Percentiles rank a stretch among this genome's conserved stretches.
phyloP scores from a whole-genome alignment of 2,797 vertebrate species.

The Nyctalus aviator region DNA sequence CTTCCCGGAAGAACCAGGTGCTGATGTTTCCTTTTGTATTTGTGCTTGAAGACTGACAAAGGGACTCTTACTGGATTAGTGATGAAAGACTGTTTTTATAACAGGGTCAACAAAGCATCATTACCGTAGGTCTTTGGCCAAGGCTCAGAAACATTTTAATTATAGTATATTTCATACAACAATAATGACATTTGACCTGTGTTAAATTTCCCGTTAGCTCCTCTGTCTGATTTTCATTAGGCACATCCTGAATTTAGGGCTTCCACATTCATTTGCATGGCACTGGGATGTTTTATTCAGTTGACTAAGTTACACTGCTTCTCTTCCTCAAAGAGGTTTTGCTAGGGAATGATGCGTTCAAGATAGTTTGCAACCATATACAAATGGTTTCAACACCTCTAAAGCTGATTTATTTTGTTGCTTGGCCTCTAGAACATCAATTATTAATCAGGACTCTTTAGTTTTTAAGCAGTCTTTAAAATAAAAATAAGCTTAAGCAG shows the following conservation, averaged over 20 bases:
- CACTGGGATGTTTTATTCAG: conserved; percentile 75
- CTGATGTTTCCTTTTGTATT: conserved; percentile 65
- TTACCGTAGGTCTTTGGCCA: conserved; percentile 78
- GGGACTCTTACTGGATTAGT: conserved; percentile 75
- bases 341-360: conserved; percentile 15
- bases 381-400: conserved; percentile 13
- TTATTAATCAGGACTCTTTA: conserved; percentile 19
- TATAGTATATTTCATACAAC: conserved; percentile 76
- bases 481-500: background rate
- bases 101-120: conserved; percentile 81
- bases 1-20: conserved; percentile 39
- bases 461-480: background rate
- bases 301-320: conserved; percentile 59
- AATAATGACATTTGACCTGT: conserved; percentile 82
- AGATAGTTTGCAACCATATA: conserved; percentile 8
- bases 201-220: conserved; percentile 82
- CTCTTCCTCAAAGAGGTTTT: conserved; percentile 53
- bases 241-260: conserved; percentile 73
- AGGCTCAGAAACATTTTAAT: conserved; percentile 78
- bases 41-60: conserved; percentile 67
- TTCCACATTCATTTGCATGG: conserved; percentile 78
- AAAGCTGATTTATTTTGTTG: conserved; percentile 50
- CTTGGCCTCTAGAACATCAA: background rate
- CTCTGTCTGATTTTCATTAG: conserved; percentile 79
- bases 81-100: conserved; percentile 81